Evolutionary conservation across 1,140 invertebrate genomes (phyloP).

Genomic region (Drusus annulatus): DNA sequence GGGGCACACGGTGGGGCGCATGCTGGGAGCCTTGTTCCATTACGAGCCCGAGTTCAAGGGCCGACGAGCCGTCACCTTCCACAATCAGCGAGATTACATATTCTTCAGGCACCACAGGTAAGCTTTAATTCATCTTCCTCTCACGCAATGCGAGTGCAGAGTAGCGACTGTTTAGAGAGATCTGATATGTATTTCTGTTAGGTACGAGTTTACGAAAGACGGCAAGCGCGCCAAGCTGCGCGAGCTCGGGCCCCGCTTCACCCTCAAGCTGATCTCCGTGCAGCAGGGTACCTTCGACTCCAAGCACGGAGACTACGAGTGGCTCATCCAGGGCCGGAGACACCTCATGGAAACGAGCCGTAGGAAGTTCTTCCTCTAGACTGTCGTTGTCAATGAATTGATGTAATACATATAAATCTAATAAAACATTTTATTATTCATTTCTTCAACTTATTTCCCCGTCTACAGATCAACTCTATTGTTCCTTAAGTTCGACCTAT

Average conservation of each 20-base stretch:
- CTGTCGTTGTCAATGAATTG: not conserved
- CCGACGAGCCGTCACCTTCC: constrained; percentile 94
- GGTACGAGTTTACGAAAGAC: constrained; percentile 92
- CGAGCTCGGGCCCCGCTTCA: constrained; percentile 97
- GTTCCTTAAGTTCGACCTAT: too few relatives aligned
- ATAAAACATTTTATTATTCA: constrained; percentile 8
- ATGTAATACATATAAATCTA: not conserved
- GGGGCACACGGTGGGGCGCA: constrained; percentile 90
- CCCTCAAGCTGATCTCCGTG: constrained; percentile 91
- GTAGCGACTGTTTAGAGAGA: too few relatives aligned
- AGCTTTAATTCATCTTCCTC: too few relatives aligned
- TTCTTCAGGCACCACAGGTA: constrained; percentile 98
- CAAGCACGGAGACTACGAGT: constrained; percentile 97
- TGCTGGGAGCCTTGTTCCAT: constrained; percentile 97
- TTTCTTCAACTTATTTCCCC: not conserved
- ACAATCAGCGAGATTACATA: constrained; percentile 99
- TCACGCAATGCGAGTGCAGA: too few relatives aligned
- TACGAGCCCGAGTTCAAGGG: constrained; percentile 96
- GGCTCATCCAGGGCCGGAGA: constrained; percentile 92
- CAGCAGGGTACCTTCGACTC: constrained; percentile 98
- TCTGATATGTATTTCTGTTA: constrained; percentile 62
- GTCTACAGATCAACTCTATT: too few relatives aligned
- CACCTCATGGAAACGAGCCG: constrained; percentile 94
- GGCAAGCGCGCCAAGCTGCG: constrained; percentile 87
- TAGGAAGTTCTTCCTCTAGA: constrained; percentile 89